phyloP scores from a whole-genome alignment of 2,888 invertebrate species.

The Heteromurus nitidus region DNA sequence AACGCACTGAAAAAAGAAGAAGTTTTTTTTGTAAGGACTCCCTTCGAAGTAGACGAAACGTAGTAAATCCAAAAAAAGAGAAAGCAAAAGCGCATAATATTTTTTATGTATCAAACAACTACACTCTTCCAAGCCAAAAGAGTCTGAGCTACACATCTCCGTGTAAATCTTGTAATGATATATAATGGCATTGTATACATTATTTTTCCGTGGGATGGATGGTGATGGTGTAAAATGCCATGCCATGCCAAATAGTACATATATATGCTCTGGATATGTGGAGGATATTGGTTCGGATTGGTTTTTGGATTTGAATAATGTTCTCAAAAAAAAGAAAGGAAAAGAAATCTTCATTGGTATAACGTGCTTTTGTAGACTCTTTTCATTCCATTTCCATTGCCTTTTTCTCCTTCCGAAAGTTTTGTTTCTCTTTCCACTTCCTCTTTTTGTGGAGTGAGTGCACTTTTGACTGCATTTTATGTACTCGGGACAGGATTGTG shows the following conservation, averaged over 20 bases:
- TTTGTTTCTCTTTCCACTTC: background rate
- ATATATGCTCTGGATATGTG: constrained; percentile 22
- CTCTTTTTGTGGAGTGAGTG: background rate
- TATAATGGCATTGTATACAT: too few species aligned
- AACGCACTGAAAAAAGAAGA: background rate
- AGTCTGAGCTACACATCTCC: too few species aligned
- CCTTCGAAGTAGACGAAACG: constrained; percentile 43
- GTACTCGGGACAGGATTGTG: background rate
- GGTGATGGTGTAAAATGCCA: constrained; percentile 29
- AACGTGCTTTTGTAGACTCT: constrained; percentile 28
- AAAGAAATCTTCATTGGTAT: too few species aligned
- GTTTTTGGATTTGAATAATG: constrained; percentile 65
- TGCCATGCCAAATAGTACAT: constrained; percentile 14
- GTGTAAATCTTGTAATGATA: constrained; percentile 58
- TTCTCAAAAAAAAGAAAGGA: too few species aligned
- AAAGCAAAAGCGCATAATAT: too few species aligned
- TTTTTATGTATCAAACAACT: constrained; percentile 46
- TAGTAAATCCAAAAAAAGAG: constrained; percentile 57
- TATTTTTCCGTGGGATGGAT: too few species aligned
- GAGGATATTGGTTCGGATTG: constrained; percentile 62
- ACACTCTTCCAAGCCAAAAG: too few species aligned
- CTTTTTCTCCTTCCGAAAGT: too few species aligned
- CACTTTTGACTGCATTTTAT: background rate
- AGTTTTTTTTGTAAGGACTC: too few species aligned
- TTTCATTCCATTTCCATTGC: constrained; percentile 8